Base-by-base conservation (phyloP, 2,797 vertebrate genomes). In the Diceros bicornis region DNA sequence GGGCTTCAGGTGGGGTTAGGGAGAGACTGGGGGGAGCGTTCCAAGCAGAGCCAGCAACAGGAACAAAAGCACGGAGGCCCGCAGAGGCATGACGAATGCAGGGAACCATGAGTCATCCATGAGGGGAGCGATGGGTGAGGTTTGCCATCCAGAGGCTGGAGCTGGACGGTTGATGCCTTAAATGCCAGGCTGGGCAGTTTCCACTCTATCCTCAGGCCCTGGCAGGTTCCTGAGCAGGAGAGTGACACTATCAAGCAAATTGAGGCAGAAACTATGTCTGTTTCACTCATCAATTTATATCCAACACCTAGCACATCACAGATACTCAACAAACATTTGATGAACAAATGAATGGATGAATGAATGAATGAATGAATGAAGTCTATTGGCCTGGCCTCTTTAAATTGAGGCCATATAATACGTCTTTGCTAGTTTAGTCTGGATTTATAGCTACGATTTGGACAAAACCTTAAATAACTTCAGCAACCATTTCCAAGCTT, bases 151-250 rank as follows among this genome's bases (percentile, higher is more conserved):
- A 77, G 57, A 9, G 17, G 5, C 25, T 41, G 8, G 44, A 8
- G 1, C 61, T 3, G n/a, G 10, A 8, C 14, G 25, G 6, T 0
- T 0, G 13, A 12, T 18, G 29, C 10, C 64, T 29, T 1, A 0
- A n/a, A 29, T 11, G 32, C 37, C 57, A 16, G 17, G 59, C 47
- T 79, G 29, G 32, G 59, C 13, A 32, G 52, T 12, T 23, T 2
- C n/a, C 10, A 2, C 29, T 12, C 50, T 52, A 0, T 6, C n/a
- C 9, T 59, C 20, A 0, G 74, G 68, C 37, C 18, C 3, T 17
- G 1, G 34, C 4, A 21, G 27, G 17, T 62, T n/a, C 21, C 7
- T 47, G 32, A 62, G 34, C 37, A n/a, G 20, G 27, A 6, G 34
- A 74, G 47, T 34, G 29, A 27, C 62, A 50, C 18, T 0, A 52